Percentiles rank a stretch among this genome's conserved stretches.
These are phyloP conservation scores for Platyscapa corneri DNA, from an alignment of 1,140 invertebrate species.

Conservation along the genomic window DNA sequence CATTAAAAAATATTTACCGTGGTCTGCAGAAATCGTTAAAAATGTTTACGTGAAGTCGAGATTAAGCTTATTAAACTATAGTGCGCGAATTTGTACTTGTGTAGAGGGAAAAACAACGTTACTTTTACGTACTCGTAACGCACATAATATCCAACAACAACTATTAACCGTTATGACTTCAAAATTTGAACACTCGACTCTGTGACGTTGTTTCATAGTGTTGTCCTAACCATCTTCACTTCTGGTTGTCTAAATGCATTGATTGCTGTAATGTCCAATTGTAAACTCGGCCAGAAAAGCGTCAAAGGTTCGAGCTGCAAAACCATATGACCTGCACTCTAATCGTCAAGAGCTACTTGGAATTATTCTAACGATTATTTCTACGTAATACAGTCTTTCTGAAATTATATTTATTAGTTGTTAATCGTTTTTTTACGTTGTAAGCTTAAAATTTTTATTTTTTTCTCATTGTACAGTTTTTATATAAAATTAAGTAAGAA, in stretches of 20 bases:
- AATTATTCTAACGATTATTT: constrained; percentile 19
- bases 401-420: background rate
- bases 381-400: background rate
- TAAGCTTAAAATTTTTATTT: too few species aligned
- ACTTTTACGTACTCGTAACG: constrained; percentile 25
- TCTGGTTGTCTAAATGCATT: background rate
- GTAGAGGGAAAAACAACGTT: background rate
- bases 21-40: too few species aligned
- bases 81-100: too few species aligned
- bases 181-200: too few species aligned
- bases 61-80: too few species aligned
- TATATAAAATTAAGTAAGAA: too few species aligned
- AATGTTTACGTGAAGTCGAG: too few species aligned
- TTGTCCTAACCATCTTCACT: background rate
- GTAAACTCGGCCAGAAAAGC: background rate
- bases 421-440: background rate
- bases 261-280: background rate
- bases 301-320: background rate
- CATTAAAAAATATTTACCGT: too few species aligned
- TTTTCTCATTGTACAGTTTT: too few species aligned
- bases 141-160: background rate
- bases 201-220: too few species aligned
- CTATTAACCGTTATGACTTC: constrained; percentile 33
- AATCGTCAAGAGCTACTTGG: constrained; percentile 20
- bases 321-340: background rate